Conservation (phyloP, 2,113 vertebrate species). For the Formicarius rufipectus region DNA sequence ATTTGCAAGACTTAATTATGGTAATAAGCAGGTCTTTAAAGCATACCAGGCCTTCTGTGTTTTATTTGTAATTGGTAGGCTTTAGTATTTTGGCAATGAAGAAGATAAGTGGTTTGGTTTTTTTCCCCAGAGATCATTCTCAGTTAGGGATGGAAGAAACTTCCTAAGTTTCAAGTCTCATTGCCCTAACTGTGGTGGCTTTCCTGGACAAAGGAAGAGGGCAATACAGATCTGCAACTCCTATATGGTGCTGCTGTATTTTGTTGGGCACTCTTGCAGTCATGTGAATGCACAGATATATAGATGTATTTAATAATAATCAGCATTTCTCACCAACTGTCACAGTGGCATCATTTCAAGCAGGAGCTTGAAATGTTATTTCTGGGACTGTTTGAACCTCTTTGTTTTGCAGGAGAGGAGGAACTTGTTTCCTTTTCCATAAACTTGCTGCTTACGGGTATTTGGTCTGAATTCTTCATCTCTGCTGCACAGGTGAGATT, state of each 20-base stretch:
- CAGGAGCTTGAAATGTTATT: neutral
- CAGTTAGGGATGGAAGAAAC: neutral
- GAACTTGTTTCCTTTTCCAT: neutral
- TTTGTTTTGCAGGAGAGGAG: neutral
- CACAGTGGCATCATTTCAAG: neutral
- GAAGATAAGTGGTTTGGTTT: neutral
- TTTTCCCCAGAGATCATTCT: neutral
- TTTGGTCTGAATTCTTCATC: neutral
- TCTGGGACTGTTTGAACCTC: neutral
- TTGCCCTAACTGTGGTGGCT: neutral
- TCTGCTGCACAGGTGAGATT: neutral
- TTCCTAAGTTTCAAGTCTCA: neutral
- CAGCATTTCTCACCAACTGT: neutral
- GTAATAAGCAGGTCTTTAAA: neutral
- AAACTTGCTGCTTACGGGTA: neutral
- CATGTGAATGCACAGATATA: neutral
- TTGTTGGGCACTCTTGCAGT: neutral
- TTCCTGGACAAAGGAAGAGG: neutral
- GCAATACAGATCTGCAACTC: neutral
- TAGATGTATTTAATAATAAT: neutral
- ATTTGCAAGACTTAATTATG: slow-evolving; percentile 21
- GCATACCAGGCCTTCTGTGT: neutral
- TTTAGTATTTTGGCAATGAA: slow-evolving; percentile 13
- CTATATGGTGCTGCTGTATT: accelerated
- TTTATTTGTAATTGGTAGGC: neutral